Evolutionary conservation across 2,888 invertebrate species (phyloP).

Genomic region (Hipparchia semele): DNA sequence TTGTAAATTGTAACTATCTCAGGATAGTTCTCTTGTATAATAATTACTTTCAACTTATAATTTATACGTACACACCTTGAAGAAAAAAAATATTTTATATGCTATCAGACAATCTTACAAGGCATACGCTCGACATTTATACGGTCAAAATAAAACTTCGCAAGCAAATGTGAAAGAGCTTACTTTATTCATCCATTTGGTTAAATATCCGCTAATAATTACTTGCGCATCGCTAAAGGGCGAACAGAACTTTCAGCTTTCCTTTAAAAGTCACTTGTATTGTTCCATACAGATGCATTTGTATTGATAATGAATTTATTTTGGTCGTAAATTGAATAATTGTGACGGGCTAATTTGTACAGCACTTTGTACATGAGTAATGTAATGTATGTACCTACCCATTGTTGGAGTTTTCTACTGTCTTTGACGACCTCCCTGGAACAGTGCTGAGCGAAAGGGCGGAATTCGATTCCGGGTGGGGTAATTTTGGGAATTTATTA

Average conservation of each 20-base stretch:
- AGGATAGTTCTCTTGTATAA: neutral
- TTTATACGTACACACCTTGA: neutral
- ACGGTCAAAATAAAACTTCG: neutral
- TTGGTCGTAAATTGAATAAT: neutral
- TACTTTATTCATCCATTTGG: constrained; percentile 1
- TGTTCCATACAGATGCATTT: constrained; percentile 6
- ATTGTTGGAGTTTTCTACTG: neutral
- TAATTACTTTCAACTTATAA: neutral
- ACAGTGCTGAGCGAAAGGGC: neutral
- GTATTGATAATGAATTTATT: constrained; percentile 10
- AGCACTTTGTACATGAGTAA: neutral
- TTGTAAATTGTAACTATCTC: neutral
- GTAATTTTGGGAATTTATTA: too few relatives aligned
- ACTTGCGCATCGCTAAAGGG: constrained; percentile 16
- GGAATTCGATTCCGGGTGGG: too few relatives aligned
- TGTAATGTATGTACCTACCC: neutral
- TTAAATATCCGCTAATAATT: constrained; percentile 13
- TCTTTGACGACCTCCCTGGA: neutral
- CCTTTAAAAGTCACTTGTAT: constrained; percentile 18
- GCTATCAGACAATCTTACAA: neutral
- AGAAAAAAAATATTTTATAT: neutral
- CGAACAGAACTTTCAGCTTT: constrained; percentile 16
- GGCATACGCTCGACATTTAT: neutral
- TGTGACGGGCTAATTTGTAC: constrained; percentile 9
- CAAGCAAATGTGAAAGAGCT: constrained; percentile 1